Base-by-base conservation (phyloP, 1,140 invertebrate genomes). In the Hyposmocoma kahamanoa region DNA sequence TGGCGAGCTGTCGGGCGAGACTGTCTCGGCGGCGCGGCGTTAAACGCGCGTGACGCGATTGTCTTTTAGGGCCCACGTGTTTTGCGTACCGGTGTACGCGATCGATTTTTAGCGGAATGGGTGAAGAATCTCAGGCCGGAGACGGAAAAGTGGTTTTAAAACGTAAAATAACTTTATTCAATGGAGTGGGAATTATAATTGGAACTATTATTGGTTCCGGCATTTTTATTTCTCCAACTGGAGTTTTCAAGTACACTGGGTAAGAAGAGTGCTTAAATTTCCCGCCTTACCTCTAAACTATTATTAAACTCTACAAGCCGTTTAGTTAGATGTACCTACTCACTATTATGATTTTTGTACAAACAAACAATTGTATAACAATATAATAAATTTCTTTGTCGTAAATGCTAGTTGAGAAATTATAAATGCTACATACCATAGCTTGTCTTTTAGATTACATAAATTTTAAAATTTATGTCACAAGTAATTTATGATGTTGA, bases 121-220 rank as follows among this genome's bases (percentile, higher is more conserved):
- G 79, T 67, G 82, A 85, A 68, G 72, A 79, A 69, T 75, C 67
- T 62, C 67, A 75, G 56, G 59, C 62, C 53, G 71, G 56, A 22
- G 80, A 81, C 52, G 80, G 72, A 42, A 88, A 90, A 74, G 90
- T 92, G 49, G 89, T 90, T 57, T 75, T 96, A 47, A 94, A 96
- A 86, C 87, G 93, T 38, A 95, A 93, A 85, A 93, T 97, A 56
- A 95, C 93, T 3, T 85, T 97, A 8, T 86, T 93, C 59, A 95
- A 96, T 84, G 95, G 95, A 36, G 92, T 95, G n/a, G 92, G 91
- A n/a, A 90, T 96, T 42, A 95, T 96, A 57, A 91, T 95, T 28
- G 94, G 94, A 5, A 93, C 92, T 17, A 95, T 95, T 62, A 93
- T 95, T 51, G 94, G 94, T 10, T 94, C 93, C 24, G 94, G 94